A percentile compares a stretch with the other conserved stretches of the same genome.
Evolutionary conservation across 1,140 invertebrate species (phyloP).

Genomic region (Wasmannia auropunctata): DNA sequence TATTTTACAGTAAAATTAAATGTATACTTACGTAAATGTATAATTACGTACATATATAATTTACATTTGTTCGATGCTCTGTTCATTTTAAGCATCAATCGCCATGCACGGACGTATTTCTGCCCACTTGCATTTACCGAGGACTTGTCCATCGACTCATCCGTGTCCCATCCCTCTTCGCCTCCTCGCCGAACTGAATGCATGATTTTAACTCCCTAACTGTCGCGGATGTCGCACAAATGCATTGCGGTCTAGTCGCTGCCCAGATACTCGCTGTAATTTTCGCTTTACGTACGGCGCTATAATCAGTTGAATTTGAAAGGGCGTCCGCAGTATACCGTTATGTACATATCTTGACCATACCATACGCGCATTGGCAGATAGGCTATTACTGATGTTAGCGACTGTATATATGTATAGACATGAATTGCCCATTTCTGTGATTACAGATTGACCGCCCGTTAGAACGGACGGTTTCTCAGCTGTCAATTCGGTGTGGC

Average conservation of each 20-base stretch:
- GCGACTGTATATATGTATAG: slow-evolving; percentile 12
- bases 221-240: slow-evolving; percentile 45
- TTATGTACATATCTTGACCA: slow-evolving; percentile 50
- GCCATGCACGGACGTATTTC: not conserved
- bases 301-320: slow-evolving; percentile 56
- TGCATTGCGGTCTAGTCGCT: slow-evolving; percentile 36
- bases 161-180: not conserved
- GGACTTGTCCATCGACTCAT: slow-evolving; percentile 29
- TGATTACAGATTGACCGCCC: slow-evolving; percentile 53
- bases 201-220: slow-evolving; percentile 57
- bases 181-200: slow-evolving; percentile 35
- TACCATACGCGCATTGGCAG: slow-evolving; percentile 23
- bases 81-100: not conserved
- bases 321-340: slow-evolving; percentile 16
- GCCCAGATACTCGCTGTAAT: slow-evolving; percentile 46
- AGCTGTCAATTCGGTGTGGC: slow-evolving; percentile 1
- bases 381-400: slow-evolving; percentile 56
- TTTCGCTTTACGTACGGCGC: slow-evolving; percentile 42
- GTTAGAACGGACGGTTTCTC: slow-evolving; percentile 46
- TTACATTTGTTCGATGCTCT: not conserved
- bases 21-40: not conserved
- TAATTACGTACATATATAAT: not conserved
- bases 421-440: slow-evolving; percentile 29
- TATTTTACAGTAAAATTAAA: not conserved
- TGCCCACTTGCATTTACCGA: not conserved